A percentile compares a stretch with the other conserved stretches of the same genome.
Conservation (phyloP, 2,797 vertebrate species). For the Chromobotia macracanthus region DNA sequence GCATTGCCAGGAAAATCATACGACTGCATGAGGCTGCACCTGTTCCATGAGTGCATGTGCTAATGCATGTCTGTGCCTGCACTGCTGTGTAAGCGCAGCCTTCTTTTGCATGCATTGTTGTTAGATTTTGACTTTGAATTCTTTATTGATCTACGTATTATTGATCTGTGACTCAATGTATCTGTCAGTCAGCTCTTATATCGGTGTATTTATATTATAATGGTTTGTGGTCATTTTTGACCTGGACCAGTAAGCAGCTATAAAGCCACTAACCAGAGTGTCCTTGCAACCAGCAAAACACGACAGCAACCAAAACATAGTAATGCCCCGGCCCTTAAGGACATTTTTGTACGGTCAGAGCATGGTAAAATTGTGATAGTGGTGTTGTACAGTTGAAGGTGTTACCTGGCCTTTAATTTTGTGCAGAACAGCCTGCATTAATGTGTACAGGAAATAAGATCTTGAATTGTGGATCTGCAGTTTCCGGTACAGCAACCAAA, state of each 20-base stretch:
- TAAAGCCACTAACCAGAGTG: too few relatives aligned
- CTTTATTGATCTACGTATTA: background rate
- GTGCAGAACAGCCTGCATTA: background rate
- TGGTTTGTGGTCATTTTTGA: too few relatives aligned
- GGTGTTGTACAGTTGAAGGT: background rate
- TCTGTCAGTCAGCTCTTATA: background rate
- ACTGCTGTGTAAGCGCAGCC: background rate
- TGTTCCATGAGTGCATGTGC: slow-evolving; percentile 11
- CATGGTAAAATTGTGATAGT: background rate
- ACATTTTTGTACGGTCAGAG: too few relatives aligned
- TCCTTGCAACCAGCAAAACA: too few relatives aligned
- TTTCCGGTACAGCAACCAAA: slow-evolving; percentile 16
- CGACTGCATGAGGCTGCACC: slow-evolving; percentile 40
- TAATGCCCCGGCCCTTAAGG: too few relatives aligned
- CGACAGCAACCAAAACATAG: too few relatives aligned
- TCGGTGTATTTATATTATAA: too few relatives aligned
- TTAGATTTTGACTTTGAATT: background rate
- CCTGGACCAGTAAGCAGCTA: too few relatives aligned
- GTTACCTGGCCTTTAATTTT: slow-evolving; percentile 7
- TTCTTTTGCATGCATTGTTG: background rate
- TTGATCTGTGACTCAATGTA: background rate
- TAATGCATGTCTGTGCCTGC: background rate
- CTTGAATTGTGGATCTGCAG: slow-evolving; percentile 40
- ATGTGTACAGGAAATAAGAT: slow-evolving; percentile 25
- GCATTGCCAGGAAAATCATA: slow-evolving; percentile 13